These are phyloP conservation scores for Aurelia coerulea DNA, from an alignment of 30 jellyfish, hydroid and myxozoan species.

Conservation along the genomic window DNA sequence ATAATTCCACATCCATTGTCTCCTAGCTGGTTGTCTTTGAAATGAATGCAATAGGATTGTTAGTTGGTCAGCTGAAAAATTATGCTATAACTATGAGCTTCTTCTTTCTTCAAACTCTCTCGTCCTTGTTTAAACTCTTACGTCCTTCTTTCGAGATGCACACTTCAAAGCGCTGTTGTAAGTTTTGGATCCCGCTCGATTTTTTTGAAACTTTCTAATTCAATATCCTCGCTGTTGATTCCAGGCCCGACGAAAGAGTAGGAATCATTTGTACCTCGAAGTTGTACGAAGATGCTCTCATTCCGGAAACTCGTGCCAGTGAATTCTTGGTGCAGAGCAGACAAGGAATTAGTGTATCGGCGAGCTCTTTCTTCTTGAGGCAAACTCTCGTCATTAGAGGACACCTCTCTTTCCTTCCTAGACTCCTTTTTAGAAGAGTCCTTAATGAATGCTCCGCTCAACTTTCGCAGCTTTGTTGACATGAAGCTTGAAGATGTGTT, in stretches of 20 bases:
- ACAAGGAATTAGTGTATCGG: conserved; percentile 3
- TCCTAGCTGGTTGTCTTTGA: no score
- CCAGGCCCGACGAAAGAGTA: conserved; percentile 1
- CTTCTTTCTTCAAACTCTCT: no score
- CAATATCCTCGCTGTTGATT: background rate
- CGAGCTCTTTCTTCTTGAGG: background rate
- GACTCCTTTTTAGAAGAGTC: background rate
- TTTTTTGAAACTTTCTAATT: no score
- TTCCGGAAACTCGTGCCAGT: background rate
- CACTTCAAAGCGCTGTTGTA: no score
- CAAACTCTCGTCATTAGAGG: background rate
- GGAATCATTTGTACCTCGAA: background rate
- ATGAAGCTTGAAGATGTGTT: background rate
- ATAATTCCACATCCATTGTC: no score
- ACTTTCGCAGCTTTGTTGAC: background rate
- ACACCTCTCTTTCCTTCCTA: background rate
- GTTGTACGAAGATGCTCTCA: conserved; percentile 14
- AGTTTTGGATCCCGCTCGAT: no score
- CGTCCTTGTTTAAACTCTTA: no score
- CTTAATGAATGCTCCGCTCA: no score
- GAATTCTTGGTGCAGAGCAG: conserved; percentile 20
- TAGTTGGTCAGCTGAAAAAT: no score
- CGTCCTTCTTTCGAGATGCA: no score
- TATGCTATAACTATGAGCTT: no score
- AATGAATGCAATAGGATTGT: no score